These are phyloP conservation scores for Perizoma affinitatum DNA, from an alignment of 2,888 invertebrate species.

Conservation along the genomic window DNA sequence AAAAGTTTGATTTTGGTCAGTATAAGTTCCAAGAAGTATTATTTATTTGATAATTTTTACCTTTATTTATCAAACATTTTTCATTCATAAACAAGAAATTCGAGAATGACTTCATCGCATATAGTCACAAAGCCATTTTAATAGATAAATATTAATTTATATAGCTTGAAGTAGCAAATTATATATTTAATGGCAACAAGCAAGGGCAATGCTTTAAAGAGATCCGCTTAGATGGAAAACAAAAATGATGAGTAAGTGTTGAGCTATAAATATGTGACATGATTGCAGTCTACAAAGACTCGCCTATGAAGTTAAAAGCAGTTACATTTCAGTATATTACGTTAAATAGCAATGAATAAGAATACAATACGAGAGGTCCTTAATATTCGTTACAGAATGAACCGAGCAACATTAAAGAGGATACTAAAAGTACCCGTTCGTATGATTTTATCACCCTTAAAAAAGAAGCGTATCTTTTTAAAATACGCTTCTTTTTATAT, in stretches of 20 bases:
- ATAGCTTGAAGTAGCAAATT: slow-evolving; percentile 44
- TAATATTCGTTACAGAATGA: no score
- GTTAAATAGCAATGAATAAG: no score
- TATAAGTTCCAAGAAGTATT: no score
- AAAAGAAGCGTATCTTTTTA: no score
- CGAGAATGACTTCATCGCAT: slow-evolving; percentile 5
- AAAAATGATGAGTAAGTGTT: slow-evolving; percentile 42
- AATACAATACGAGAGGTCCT: no score
- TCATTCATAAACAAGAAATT: slow-evolving; percentile 1
- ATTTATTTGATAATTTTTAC: no score
- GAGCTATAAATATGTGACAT: slow-evolving; percentile 36
- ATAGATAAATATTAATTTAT: slow-evolving; percentile 33
- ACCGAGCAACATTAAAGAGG: no score
- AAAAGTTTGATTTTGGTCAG: no score
- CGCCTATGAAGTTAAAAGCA: not conserved
- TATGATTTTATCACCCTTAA: no score
- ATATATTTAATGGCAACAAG: slow-evolving; percentile 42
- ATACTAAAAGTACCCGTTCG: no score
- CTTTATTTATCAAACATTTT: no score
- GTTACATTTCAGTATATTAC: not conserved
- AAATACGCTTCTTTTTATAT: no score
- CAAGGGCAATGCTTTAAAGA: slow-evolving; percentile 45
- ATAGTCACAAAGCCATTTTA: slow-evolving; percentile 17
- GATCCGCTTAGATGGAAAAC: slow-evolving; percentile 47
- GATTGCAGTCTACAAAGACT: slow-evolving; percentile 3